Evolutionary conservation across 2,113 vertebrate species (phyloP).

Genomic region (Pao palembangensis): DNA sequence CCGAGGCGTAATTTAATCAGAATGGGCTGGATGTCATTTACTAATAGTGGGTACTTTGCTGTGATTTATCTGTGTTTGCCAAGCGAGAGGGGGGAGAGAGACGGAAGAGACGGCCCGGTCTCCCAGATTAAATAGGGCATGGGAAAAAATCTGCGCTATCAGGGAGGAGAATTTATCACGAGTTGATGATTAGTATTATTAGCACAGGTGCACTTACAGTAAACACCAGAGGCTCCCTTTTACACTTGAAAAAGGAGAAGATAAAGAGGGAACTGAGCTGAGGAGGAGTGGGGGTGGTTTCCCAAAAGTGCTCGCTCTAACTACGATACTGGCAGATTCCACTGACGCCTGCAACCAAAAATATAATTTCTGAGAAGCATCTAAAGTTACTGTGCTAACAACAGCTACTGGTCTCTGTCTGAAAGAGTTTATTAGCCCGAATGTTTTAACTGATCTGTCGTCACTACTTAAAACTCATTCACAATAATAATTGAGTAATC

Average conservation of each 20-base stretch:
- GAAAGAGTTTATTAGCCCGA: conserved; percentile 5
- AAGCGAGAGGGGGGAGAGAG: conserved; percentile 59
- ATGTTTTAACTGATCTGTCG: not conserved
- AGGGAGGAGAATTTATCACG: conserved; percentile 65
- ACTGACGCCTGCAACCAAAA: conserved; percentile 12
- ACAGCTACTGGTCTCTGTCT: no score
- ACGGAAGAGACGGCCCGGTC: conserved; percentile 64
- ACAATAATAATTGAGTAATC: no score
- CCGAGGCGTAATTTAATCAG: conserved; percentile 69
- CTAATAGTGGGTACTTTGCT: conserved; percentile 73
- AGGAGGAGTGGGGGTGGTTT: conserved; percentile 45
- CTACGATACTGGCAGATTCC: conserved; percentile 17
- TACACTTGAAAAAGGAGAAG: conserved; percentile 44
- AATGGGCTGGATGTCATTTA: conserved; percentile 73
- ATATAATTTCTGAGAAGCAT: not conserved
- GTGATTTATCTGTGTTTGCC: conserved; percentile 78
- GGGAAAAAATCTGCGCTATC: conserved; percentile 66
- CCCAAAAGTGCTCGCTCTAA: conserved; percentile 53
- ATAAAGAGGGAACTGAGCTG: conserved; percentile 55
- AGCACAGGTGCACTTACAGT: conserved; percentile 74
- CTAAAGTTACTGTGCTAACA: not conserved
- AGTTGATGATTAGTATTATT: conserved; percentile 72
- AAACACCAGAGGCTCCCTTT: conserved; percentile 67
- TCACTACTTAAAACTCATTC: no score
- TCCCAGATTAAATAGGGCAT: conserved; percentile 67